Evolutionary conservation across 2,797 vertebrate genomes (phyloP), one percentile per base, ranked within the genome.

Genomic region (Limosa lapponica): DNA sequence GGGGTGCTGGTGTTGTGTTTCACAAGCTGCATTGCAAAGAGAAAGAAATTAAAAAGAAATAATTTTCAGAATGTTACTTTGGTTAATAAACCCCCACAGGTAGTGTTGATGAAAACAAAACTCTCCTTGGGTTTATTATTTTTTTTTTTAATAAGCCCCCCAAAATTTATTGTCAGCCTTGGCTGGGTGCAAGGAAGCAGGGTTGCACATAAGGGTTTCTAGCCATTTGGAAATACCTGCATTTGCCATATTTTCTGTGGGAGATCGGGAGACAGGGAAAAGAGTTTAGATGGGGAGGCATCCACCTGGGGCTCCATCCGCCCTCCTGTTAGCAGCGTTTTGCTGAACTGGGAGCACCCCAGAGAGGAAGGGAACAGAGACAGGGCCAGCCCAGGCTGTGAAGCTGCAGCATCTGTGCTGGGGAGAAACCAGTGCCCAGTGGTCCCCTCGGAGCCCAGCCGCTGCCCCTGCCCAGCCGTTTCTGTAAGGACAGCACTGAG

Each of bases 241-340:
- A 25, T 64, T 67, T 67, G 48, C 20, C 30, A 0, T 30, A 8
- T 34, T n/a, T 72, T 64, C 5, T 0, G 32, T 20, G 30, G 48
- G 54, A 85, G 52, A 62, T 16, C 2, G 10, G 3, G 8, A 48
- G 34, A 54, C 5, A 44, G 28, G 61, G 48, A 55, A 46, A 82
- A 34, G 59, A 5, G 30, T 6, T 12, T 2, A 4, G 43, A 27
- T 20, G 51, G 44, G 22, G 44, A n/a, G 12, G 27, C 23, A 37
- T 19, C 41, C 2, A 1, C 16, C 37, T 4, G 22, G 66, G 8
- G 7, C 27, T 43, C 17, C 10, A 2, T 19, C 14, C 51, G 20
- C 0, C 2, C 19, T 22, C 48, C 41, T 5, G 0, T 32, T 30
- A 14, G 25, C 59, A 27, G 37, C 0, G 1, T 17, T 52, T 32